Percentiles rank a stretch among this genome's conserved stretches.
These are phyloP conservation scores for Echiichthys vipera DNA, from an alignment of 2,797 vertebrate genomes.

Conservation along the genomic window DNA sequence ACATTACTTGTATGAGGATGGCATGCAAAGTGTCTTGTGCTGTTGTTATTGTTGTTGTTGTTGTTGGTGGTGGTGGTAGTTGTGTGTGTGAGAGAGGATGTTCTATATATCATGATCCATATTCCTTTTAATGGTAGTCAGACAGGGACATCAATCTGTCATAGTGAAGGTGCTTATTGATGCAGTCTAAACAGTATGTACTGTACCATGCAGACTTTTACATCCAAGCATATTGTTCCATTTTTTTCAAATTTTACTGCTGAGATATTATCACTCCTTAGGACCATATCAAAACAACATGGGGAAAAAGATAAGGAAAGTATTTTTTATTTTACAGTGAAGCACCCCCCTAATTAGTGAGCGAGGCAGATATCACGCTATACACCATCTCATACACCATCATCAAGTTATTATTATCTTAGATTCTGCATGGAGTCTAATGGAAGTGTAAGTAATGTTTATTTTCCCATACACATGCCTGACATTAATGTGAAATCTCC, in stretches of 20 bases:
- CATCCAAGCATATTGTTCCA: slow-evolving; percentile 3
- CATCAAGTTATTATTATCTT: background rate
- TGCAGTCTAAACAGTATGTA: slow-evolving; percentile 16
- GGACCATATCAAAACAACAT: background rate
- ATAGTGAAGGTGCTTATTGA: slow-evolving; percentile 24
- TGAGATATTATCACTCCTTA: background rate
- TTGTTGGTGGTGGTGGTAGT: background rate
- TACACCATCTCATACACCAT: too few species aligned
- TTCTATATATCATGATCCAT: slow-evolving; percentile 24
- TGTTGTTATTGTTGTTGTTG: background rate
- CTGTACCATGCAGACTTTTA: slow-evolving; percentile 15
- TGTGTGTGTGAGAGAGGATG: background rate
- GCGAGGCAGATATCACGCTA: background rate
- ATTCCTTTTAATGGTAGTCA: slow-evolving; percentile 32
- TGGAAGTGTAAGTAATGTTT: background rate
- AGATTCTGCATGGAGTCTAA: background rate
- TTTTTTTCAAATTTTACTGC: background rate
- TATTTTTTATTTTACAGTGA: background rate
- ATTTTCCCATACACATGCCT: background rate
- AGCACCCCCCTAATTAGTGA: background rate
- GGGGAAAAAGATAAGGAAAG: background rate
- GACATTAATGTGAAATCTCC: background rate
- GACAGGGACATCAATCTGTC: slow-evolving; percentile 33
- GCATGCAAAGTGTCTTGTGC: slow-evolving; percentile 39
- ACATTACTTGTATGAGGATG: slow-evolving; percentile 40